These are phyloP conservation scores for Ciona savignyi DNA, from an alignment of 23 tunicate species.

Conservation along the genomic window DNA sequence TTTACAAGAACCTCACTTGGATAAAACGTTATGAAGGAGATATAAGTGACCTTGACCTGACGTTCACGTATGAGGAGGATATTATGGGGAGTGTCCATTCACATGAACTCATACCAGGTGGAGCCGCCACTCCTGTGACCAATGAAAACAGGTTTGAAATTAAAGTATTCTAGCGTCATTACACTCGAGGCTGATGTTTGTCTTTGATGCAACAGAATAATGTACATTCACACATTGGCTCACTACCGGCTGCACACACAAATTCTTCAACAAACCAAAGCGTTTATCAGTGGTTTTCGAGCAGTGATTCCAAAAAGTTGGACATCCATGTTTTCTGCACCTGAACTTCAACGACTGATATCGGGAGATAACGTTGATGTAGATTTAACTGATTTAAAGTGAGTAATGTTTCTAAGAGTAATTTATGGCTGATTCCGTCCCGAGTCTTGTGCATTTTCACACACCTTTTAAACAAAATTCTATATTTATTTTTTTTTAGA, in stretches of 20 bases:
- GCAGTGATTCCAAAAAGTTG: conserved; percentile 58
- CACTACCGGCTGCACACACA: conserved; percentile 95
- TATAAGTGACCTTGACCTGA: conserved; percentile 75
- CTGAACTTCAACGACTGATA: conserved; percentile 88
- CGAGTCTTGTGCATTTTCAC: no score
- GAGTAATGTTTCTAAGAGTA: no score
- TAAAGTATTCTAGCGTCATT: background rate
- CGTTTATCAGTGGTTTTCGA: conserved; percentile 85
- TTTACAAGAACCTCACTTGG: conserved; percentile 93
- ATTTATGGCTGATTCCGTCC: no score
- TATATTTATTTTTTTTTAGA: no score
- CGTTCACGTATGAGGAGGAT: conserved; percentile 89
- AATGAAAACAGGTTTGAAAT: conserved; percentile 72
- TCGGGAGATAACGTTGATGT: conserved; percentile 93
- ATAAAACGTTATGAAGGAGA: conserved; percentile 96
- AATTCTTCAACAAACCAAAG: conserved; percentile 69
- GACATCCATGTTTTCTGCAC: conserved; percentile 96
- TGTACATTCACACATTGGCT: conserved; percentile 95
- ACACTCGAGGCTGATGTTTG: background rate
- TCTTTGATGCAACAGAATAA: conserved; percentile 34
- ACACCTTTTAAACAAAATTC: no score
- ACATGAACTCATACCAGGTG: conserved; percentile 80
- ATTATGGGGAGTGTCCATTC: conserved; percentile 76
- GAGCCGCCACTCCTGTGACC: conserved; percentile 72
- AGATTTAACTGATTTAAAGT: conserved; percentile 82